Conservation (phyloP, 2,797 vertebrate species). For the Synanceia verrucosa region DNA sequence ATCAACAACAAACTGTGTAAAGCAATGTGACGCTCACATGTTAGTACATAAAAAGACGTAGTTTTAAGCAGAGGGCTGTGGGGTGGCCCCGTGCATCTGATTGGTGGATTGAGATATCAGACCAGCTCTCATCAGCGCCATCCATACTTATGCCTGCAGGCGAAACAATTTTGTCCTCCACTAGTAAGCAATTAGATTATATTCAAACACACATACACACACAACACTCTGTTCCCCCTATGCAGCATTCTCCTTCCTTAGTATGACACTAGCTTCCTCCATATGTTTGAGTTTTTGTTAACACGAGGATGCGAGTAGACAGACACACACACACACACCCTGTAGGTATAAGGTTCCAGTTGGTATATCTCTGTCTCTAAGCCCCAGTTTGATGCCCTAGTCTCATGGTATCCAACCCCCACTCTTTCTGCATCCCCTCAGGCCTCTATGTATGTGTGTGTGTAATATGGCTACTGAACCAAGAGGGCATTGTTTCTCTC, state of each 20-base stretch:
- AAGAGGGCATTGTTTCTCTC: conserved; percentile 83
- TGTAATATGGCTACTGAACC: conserved; percentile 78
- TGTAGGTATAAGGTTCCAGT: conserved; percentile 80
- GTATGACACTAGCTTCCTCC: conserved; percentile 73
- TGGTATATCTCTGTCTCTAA: conserved; percentile 81
- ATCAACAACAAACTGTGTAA: background rate
- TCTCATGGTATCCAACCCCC: conserved; percentile 82
- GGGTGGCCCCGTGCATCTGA: conserved; percentile 48
- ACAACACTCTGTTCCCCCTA: conserved; percentile 52
- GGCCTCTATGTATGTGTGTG: conserved; percentile 56
- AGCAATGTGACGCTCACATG: background rate
- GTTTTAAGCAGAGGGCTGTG: conserved; percentile 50
- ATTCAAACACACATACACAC: conserved; percentile 71
- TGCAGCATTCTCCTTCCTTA: conserved; percentile 60
- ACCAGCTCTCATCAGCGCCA: conserved; percentile 72
- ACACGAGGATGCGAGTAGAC: conserved; percentile 58
- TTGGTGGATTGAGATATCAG: conserved; percentile 79
- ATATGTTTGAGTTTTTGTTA: conserved; percentile 76
- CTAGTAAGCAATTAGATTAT: conserved; percentile 80
- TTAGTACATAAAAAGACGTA: conserved; percentile 13
- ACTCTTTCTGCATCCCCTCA: conserved; percentile 75
- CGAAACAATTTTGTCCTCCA: conserved; percentile 75
- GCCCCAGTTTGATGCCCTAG: conserved; percentile 80
- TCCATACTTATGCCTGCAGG: conserved; percentile 70
- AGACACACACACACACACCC: conserved; percentile 60